phyloP scores from a whole-genome alignment of 1,140 invertebrate genomes.

The Drosophila funebris region DNA sequence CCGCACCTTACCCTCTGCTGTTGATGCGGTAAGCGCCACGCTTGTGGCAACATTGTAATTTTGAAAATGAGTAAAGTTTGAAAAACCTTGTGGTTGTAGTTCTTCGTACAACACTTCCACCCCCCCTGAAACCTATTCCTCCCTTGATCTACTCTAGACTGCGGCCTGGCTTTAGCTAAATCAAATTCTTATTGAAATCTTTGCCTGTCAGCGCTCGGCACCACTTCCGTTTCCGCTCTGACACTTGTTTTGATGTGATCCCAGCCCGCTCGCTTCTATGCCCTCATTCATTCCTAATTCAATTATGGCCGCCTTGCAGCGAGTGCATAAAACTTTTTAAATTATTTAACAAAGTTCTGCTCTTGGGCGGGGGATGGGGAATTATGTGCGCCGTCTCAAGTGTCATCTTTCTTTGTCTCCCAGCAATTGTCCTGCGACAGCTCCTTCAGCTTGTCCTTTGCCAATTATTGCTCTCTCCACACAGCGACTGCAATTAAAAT shows the following conservation, averaged over 20 bases:
- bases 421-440: conserved; percentile 24
- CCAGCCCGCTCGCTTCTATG: conserved; percentile 1
- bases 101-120: neutral
- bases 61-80: conserved; percentile 84
- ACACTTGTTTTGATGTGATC: conserved; percentile 69
- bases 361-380: conserved; percentile 24
- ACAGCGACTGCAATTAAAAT: conserved; percentile 70
- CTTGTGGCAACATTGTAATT: conserved; percentile 83
- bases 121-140: neutral
- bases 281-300: conserved; percentile 28
- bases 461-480: conserved; percentile 59
- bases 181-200: conserved; percentile 76
- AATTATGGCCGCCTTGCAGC: conserved; percentile 57
- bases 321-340: conserved; percentile 69
- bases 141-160: conserved; percentile 7
- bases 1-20: neutral
- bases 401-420: conserved; percentile 67
- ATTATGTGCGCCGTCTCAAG: conserved; percentile 69
- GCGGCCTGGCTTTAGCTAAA: conserved; percentile 40
- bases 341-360: conserved; percentile 59
- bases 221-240: conserved; percentile 76
- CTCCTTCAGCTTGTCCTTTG: conserved; percentile 44
- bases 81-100: conserved; percentile 66
- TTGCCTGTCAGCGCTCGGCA: conserved; percentile 21
- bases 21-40: conserved; percentile 68